These are phyloP conservation scores for Philhelius pedissequus DNA, from an alignment of 2,888 invertebrate genomes.

Conservation along the genomic window DNA sequence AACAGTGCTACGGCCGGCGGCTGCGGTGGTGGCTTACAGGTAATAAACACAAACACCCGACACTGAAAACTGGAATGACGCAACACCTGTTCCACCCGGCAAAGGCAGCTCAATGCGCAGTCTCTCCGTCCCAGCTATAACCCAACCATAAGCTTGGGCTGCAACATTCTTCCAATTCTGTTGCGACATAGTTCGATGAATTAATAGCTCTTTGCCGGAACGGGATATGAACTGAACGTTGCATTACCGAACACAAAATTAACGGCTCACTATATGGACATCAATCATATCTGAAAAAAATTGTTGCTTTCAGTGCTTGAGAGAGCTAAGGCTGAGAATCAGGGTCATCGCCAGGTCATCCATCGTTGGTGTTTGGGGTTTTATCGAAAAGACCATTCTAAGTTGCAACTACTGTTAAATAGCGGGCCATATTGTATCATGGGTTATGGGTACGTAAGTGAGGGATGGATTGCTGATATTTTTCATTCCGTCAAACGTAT, in stretches of 20 bases:
- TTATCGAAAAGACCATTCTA: conserved; percentile 6
- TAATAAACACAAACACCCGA: conserved; percentile 1
- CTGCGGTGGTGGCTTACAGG: background rate
- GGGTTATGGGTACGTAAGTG: too few relatives aligned
- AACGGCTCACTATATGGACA: conserved; percentile 39
- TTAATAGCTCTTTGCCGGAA: conserved; percentile 48
- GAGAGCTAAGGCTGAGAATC: conserved; percentile 11
- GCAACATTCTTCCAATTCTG: conserved; percentile 37
- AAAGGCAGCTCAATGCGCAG: conserved; percentile 10
- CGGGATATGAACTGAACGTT: conserved; percentile 49
- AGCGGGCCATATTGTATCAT: background rate
- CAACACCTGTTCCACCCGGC: conserved; percentile 63
- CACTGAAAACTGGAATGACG: conserved; percentile 38
- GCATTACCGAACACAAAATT: conserved; percentile 5
- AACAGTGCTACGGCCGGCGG: background rate
- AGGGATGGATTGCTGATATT: conserved; percentile 4
- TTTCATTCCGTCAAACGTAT: conserved; percentile 8
- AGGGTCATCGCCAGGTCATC: conserved; percentile 47
- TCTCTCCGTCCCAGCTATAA: background rate
- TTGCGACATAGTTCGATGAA: conserved; percentile 57
- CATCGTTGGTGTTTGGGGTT: conserved; percentile 12
- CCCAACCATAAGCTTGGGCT: background rate
- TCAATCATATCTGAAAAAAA: conserved; percentile 50
- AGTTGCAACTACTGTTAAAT: conserved; percentile 5
- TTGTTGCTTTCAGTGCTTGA: background rate